Percentiles rank a stretch among this genome's conserved stretches.
phyloP scores from a whole-genome alignment of 2,888 invertebrate species.

The Zygogramma bicolorata region DNA sequence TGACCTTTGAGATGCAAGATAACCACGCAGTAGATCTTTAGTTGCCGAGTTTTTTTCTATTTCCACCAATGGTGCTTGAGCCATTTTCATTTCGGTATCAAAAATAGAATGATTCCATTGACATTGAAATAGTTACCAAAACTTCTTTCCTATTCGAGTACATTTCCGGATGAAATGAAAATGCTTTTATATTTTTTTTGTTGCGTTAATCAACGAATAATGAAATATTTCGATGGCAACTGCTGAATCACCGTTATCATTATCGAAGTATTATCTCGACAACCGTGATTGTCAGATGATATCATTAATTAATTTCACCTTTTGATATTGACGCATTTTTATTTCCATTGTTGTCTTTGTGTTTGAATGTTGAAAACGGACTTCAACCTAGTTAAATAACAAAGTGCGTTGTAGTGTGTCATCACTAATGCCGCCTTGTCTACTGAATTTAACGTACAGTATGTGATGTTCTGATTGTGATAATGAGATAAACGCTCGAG shows the following conservation, averaged over 20 bases:
- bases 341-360: background rate
- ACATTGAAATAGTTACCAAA: too few relatives aligned
- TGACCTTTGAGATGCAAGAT: too few relatives aligned
- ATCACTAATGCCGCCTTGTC: background rate
- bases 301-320: background rate
- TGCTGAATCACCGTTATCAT: background rate
- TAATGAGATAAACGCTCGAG: too few relatives aligned
- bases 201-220: background rate
- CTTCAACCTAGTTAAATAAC: background rate
- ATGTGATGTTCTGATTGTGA: background rate
- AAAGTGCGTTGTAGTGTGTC: background rate
- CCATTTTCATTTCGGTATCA: too few relatives aligned
- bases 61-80: too few relatives aligned
- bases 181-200: background rate
- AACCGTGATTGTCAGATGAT: background rate
- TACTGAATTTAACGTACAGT: background rate
- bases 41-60: too few relatives aligned
- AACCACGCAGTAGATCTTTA: too few relatives aligned
- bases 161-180: background rate
- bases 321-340: background rate
- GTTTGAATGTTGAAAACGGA: background rate
- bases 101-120: too few relatives aligned
- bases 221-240: background rate
- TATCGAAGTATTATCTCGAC: background rate
- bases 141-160: too few relatives aligned